Evolutionary conservation across 2,797 vertebrate genomes (phyloP).

Genomic region (Allobates femoralis): DNA sequence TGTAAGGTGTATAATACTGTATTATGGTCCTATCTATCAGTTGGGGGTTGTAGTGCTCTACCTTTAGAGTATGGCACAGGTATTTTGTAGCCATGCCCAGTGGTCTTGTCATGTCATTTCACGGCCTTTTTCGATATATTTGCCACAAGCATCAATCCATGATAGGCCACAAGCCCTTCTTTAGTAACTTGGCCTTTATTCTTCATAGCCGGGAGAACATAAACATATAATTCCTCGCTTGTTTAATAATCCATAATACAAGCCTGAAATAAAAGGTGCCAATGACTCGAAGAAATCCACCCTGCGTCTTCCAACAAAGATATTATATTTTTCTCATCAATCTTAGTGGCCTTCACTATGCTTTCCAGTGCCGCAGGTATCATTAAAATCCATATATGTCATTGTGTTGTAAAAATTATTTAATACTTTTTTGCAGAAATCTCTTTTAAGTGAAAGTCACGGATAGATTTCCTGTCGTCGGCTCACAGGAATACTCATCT

Average conservation of each 20-base stretch:
- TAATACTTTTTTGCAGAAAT: constrained; percentile 62
- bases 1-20: background rate
- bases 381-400: constrained; percentile 63
- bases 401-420: constrained; percentile 61
- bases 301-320: constrained; percentile 43
- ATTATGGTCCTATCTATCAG: background rate
- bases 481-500: constrained; percentile 52
- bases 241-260: constrained; percentile 53
- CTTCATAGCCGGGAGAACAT: constrained; percentile 28
- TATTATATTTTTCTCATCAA: constrained; percentile 54
- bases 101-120: background rate
- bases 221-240: constrained; percentile 33
- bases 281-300: constrained; percentile 28
- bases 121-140: background rate
- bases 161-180: background rate
- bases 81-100: background rate
- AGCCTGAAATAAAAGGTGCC: constrained; percentile 36
- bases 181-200: constrained; percentile 4
- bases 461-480: constrained; percentile 59
- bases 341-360: constrained; percentile 41
- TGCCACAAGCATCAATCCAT: background rate
- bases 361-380: constrained; percentile 49
- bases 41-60: too few relatives aligned
- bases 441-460: constrained; percentile 58
- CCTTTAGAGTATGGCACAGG: background rate